Evolutionary conservation across 1,140 invertebrate genomes (phyloP).

Genomic region (Lepidurus apus): DNA sequence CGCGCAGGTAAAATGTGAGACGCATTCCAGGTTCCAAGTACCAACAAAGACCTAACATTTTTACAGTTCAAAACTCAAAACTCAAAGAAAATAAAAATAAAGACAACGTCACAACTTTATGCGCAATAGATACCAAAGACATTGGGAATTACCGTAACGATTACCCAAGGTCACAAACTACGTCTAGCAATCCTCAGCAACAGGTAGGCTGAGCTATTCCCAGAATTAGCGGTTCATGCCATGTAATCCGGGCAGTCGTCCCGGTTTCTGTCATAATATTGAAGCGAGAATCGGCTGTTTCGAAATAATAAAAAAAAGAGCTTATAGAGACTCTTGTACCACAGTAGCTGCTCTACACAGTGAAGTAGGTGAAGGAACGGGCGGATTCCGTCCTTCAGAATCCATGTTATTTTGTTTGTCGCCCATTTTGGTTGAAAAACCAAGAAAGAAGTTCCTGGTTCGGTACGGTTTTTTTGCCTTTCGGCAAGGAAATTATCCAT

Average conservation of each 20-base stretch:
- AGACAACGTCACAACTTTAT: too few relatives aligned
- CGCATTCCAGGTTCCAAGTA: background rate
- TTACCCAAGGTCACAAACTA: background rate
- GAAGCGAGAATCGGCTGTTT: too few relatives aligned
- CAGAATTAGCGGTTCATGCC: background rate
- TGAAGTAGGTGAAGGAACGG: too few relatives aligned
- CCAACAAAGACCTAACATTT: background rate
- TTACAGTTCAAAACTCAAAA: too few relatives aligned
- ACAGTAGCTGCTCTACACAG: too few relatives aligned
- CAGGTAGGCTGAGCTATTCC: background rate
- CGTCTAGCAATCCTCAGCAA: background rate
- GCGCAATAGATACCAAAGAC: too few relatives aligned
- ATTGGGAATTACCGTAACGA: background rate
- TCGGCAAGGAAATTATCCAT: background rate
- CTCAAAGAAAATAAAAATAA: too few relatives aligned
- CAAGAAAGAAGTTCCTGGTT: background rate
- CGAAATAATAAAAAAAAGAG: too few relatives aligned
- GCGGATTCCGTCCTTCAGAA: background rate
- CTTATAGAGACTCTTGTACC: too few relatives aligned
- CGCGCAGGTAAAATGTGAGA: background rate
- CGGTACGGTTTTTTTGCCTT: background rate
- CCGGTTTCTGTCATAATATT: too few relatives aligned
- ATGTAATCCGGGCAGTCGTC: too few relatives aligned
- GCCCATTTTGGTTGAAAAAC: background rate
- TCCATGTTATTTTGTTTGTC: background rate